These are phyloP conservation scores for Atopsyche davidsoni DNA, from an alignment of 1,140 invertebrate species.

Conservation along the genomic window DNA sequence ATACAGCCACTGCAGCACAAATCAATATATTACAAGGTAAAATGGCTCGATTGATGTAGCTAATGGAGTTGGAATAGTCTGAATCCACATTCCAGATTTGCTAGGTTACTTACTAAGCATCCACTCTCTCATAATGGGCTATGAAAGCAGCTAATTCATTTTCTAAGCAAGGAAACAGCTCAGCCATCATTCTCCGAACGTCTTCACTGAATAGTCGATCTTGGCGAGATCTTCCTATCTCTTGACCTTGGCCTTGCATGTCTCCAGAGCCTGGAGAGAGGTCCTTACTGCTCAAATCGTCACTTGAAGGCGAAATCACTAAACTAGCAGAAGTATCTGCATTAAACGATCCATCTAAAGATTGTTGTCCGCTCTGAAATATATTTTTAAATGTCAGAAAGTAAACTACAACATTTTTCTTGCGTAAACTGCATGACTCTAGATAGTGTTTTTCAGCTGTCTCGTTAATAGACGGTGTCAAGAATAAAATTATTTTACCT, in stretches of 20 bases:
- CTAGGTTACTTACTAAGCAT: conserved; percentile 69
- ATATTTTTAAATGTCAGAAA: no score
- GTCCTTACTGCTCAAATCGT: conserved; percentile 26
- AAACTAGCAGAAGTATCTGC: conserved; percentile 25
- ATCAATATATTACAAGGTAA: conserved; percentile 23
- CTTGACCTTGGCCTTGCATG: conserved; percentile 34
- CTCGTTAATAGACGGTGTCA: no score
- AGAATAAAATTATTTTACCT: conserved; percentile 19
- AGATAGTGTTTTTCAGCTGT: no score
- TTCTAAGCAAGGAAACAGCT: conserved; percentile 81
- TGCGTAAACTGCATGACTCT: no score
- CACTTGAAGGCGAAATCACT: conserved; percentile 25
- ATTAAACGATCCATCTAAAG: conserved; percentile 28
- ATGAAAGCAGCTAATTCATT: conserved; percentile 81
- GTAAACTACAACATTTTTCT: no score
- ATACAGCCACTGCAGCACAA: conserved; percentile 75
- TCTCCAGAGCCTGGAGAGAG: conserved; percentile 30
- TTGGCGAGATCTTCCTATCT: conserved; percentile 48
- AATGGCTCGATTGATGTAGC: conserved; percentile 24
- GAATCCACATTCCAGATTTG: neutral
- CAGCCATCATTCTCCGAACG: conserved; percentile 77
- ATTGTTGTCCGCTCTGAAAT: conserved; percentile 27
- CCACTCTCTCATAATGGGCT: conserved; percentile 75
- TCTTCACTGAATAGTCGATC: conserved; percentile 71
- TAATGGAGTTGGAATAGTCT: conserved; percentile 3